A percentile compares a stretch with the other conserved stretches of the same genome.
Evolutionary conservation across 2,113 vertebrate species (phyloP).

Genomic region (Chaetorhynchus papuensis): DNA sequence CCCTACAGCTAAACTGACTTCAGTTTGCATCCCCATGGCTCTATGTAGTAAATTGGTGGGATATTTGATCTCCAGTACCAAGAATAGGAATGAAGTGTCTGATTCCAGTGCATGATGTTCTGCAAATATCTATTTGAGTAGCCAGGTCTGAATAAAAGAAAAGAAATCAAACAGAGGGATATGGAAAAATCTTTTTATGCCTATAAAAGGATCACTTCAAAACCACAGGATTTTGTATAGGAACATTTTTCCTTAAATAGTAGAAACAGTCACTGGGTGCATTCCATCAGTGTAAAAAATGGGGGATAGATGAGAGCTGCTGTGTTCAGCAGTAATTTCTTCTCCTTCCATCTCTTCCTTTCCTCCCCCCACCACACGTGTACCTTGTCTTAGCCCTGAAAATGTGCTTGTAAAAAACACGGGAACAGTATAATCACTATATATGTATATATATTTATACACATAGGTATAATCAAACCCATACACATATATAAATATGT

Average conservation of each 20-base stretch:
- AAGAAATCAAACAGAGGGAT: constrained; percentile 36
- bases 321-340: neutral
- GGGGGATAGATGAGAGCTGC: neutral
- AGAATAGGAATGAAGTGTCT: neutral
- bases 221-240: constrained; percentile 56
- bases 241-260: constrained; percentile 63
- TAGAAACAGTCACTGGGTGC: constrained; percentile 12
- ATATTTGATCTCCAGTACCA: neutral
- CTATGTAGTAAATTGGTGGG: neutral
- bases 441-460: neutral
- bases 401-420: neutral
- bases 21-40: neutral
- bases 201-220: constrained; percentile 65
- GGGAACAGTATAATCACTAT: neutral
- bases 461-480: neutral
- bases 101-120: neutral
- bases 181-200: constrained; percentile 59
- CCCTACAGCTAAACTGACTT: neutral
- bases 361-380: fast-evolving
- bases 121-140: neutral
- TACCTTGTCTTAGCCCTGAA: neutral
- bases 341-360: neutral
- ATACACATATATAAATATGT: neutral
- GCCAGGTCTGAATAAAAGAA: constrained; percentile 12
- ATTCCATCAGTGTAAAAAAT: constrained; percentile 37